Base-by-base conservation (phyloP, 2,888 invertebrate species). In the Sarcophaga subvicina region DNA sequence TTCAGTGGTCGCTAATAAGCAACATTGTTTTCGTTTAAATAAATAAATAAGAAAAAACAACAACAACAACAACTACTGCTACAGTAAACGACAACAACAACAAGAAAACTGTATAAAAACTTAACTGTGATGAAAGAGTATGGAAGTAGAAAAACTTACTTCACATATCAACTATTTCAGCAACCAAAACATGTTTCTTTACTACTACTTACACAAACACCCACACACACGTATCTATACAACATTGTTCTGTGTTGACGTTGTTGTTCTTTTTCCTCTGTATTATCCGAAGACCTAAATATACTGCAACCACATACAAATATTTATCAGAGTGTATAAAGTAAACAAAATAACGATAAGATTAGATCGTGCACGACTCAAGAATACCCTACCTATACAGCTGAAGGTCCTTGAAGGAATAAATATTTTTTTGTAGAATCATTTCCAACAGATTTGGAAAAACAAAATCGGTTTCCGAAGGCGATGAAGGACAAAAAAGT, bases 151-250 rank as follows among this genome's bases (percentile, higher is more conserved):
- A 76, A 69, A 25, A 25, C 37, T 25, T 45, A 54, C 6, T 70
- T 54, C n/a, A 25, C 3, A 54, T 27, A 45, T 14, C 10, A 71
- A 72, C 12, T 79, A 79, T 54, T 71, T 80, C 20, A 45, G 66
- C 20, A 80, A 77, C 45, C 76, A 76, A 77, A 80, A 72, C 80
- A 80, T 77, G 80, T 72, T 47, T 77, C 67, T 54, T 45, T 22
- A 17, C n/a, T 69, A 5, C 20, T 62, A 47, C 10, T 25, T 2
- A 27, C 10, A n/a, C 14, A 25, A 1, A 6, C 47, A n/a, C 59
- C 60, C 20, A 49, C 70, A 71, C 17, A 2, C 14, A 54, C 25
- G 4, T 22, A 71, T 14, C 17, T 10, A 54, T 4, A 4, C 5
- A 12, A 54, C 54, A 54, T 54, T 54, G 4, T 54, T 17, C 0